Base-by-base conservation (phyloP, 2,888 invertebrate genomes). In the Conus canariensis region DNA sequence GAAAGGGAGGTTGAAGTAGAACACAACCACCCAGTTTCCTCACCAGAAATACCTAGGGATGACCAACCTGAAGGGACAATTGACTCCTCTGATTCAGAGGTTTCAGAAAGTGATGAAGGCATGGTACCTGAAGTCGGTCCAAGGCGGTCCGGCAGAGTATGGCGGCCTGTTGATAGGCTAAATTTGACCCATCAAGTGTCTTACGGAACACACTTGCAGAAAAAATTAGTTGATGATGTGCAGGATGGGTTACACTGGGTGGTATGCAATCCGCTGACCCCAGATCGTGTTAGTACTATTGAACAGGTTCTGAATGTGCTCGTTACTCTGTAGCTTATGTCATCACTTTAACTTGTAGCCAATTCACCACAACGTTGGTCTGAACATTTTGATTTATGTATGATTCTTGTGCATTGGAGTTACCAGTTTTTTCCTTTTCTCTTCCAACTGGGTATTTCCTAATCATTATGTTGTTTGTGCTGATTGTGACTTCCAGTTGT, bases 31-130 rank as follows among this genome's bases (percentile, higher is more conserved):
- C 30, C 30, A 30, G 30, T 30, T 30, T 2, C 30, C 30, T 30
- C 30, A 30, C 30, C 30, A 30, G 30, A 2, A 30, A 30, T 67
- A 67, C 67, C 19, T 19, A 74, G 74, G 9, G 74, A 25, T 12
- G 25, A 74, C 19, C 16, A n/a, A 19, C 9, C 16, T 8, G 74
- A 74, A 22, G 74, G 19, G 25, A 25, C 0, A 1, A 25, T 8
- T 74, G 74, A 74, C 8, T 14, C 9, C n/a, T 14, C 74, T 25
- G 25, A 25, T 74, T 74, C n/a, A 25, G 74, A 74, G 74, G 25
- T 8, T 22, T 74, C 74, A 74, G 74, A 74, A 8, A 22, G 9
- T 56, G 90, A 89, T 16, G 89, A 19, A 59, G 91, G 87, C 12
- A n/a, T n/a, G n/a, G 25, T 12, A 82, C 45, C 82, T 30, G 25